phyloP scores from a whole-genome alignment of 1,140 invertebrate species.

The Drosophila ananassae region DNA sequence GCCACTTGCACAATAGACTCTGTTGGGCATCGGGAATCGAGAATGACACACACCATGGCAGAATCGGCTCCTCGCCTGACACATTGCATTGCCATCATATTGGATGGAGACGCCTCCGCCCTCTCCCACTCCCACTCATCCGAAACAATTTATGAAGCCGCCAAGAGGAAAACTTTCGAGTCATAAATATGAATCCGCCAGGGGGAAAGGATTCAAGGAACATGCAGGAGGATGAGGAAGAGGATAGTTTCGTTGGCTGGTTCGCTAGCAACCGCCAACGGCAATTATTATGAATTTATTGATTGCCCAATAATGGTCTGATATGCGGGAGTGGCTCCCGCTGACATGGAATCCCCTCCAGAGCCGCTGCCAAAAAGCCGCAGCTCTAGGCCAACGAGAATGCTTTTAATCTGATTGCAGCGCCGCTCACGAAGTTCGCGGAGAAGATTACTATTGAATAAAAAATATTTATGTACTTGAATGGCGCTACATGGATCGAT shows the following conservation, averaged over 20 bases:
- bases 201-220: conserved; percentile 38
- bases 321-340: conserved; percentile 20
- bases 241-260: conserved; percentile 56
- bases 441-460: conserved; percentile 46
- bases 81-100: conserved; percentile 30
- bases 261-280: conserved; percentile 32
- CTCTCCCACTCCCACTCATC: neutral
- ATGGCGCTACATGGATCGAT: conserved; percentile 68
- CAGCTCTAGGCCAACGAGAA: conserved; percentile 49
- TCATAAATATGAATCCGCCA: conserved; percentile 66
- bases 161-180: conserved; percentile 67
- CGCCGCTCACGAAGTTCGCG: conserved; percentile 60
- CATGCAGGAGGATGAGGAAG: conserved; percentile 32
- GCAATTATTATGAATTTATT: conserved; percentile 82
- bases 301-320: conserved; percentile 66
- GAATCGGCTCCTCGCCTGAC: conserved; percentile 3
- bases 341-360: conserved; percentile 24
- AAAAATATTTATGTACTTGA: conserved; percentile 80
- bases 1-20: conserved; percentile 40
- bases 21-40: conserved; percentile 28
- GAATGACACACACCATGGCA: conserved; percentile 27
- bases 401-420: conserved; percentile 80
- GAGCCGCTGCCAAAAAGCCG: conserved; percentile 5
- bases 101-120: conserved; percentile 4
- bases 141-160: conserved; percentile 52